Conservation (phyloP, 2,113 vertebrate species). For the Gadus chalcogrammus region DNA sequence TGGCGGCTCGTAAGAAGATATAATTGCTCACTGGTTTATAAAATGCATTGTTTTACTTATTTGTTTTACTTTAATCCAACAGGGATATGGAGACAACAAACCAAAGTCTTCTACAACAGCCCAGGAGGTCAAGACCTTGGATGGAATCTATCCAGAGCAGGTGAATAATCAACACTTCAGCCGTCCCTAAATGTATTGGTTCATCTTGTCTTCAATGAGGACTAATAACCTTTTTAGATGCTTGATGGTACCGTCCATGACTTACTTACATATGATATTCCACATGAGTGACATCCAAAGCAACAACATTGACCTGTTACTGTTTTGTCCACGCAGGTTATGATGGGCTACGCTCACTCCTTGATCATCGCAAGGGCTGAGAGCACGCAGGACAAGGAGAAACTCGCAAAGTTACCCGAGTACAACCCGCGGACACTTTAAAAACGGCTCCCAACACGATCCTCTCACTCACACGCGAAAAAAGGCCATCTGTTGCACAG, state of each 20-base stretch:
- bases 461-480: slow-evolving; percentile 20
- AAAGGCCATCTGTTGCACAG: not conserved
- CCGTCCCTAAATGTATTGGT: not conserved
- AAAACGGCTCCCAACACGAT: slow-evolving; percentile 30
- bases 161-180: slow-evolving; percentile 55
- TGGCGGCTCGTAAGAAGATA: too few relatives aligned
- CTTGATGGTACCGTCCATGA: too few relatives aligned
- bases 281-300: not conserved
- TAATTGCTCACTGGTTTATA: too few relatives aligned
- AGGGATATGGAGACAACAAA: slow-evolving; percentile 96
- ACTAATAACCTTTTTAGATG: not conserved
- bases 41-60: too few relatives aligned
- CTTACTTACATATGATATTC: not conserved
- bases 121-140: slow-evolving; percentile 92
- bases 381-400: slow-evolving; percentile 82
- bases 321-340: slow-evolving; percentile 72
- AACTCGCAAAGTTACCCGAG: slow-evolving; percentile 88
- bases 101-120: slow-evolving; percentile 93
- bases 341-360: slow-evolving; percentile 90
- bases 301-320: not conserved
- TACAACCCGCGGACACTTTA: slow-evolving; percentile 94
- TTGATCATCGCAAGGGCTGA: slow-evolving; percentile 89
- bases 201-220: not conserved
- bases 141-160: slow-evolving; percentile 89
- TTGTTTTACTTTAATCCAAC: not conserved